Evolutionary conservation across 2,888 invertebrate genomes (phyloP).

Genomic region (Kryphioiulus occultus): DNA sequence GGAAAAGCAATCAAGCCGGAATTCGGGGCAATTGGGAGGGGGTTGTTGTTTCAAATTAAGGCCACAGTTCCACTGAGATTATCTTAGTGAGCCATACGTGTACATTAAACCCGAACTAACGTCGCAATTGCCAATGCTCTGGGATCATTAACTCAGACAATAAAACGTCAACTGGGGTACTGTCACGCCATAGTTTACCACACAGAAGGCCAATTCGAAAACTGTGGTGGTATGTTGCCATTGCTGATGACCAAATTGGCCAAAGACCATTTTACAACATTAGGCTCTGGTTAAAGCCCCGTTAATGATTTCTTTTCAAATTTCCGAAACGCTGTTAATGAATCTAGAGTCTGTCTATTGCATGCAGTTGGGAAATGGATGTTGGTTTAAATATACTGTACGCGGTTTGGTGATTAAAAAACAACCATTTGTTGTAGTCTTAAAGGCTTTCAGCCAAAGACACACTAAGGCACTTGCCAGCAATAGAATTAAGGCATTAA

Average conservation of each 20-base stretch:
- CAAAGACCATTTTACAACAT: background rate
- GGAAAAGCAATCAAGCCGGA: background rate
- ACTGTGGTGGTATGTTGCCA: background rate
- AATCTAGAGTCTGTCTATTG: background rate
- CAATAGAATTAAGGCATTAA: too few relatives aligned
- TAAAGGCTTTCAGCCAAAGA: too few relatives aligned
- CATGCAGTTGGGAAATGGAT: background rate
- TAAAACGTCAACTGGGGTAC: background rate
- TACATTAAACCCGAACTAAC: background rate
- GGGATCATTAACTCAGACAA: background rate
- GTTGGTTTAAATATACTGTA: too few relatives aligned
- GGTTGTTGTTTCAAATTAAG: conserved; percentile 5
- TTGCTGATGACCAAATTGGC: background rate
- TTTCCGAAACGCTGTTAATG: background rate
- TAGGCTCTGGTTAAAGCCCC: background rate
- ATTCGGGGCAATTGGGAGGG: background rate
- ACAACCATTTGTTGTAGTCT: too few relatives aligned
- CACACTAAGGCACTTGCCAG: too few relatives aligned
- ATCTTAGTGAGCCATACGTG: background rate
- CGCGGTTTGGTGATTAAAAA: too few relatives aligned
- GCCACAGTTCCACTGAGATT: conserved; percentile 5
- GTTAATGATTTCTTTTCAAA: background rate
- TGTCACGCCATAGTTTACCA: background rate
- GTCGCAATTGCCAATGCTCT: background rate
- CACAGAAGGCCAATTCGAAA: background rate